These are phyloP conservation scores for Lepilemur septentrionalis DNA, from an alignment of 2,797 vertebrate genomes.

Conservation along the genomic window DNA sequence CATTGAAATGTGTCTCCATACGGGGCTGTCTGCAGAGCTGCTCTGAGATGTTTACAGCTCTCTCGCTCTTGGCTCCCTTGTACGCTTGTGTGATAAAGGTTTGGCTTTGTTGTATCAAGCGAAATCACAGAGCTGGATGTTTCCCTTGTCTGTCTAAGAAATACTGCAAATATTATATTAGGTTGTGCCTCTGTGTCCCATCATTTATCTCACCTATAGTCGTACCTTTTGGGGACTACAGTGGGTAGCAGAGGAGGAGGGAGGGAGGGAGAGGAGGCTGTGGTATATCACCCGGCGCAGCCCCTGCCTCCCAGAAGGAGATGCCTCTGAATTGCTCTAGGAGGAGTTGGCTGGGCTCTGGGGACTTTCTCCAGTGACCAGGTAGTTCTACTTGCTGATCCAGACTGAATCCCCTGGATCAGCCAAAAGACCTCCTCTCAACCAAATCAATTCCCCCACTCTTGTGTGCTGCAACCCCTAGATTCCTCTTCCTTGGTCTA, in stretches of 20 bases:
- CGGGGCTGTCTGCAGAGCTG: background rate
- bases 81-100: conserved; percentile 44
- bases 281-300: background rate
- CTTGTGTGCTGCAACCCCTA: background rate
- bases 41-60: conserved; percentile 42
- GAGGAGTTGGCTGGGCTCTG: background rate
- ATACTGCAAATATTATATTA: conserved; percentile 42
- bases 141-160: conserved; percentile 57
- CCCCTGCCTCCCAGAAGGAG: background rate
- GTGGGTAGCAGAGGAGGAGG: background rate
- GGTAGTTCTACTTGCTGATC: background rate
- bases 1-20: conserved; percentile 33
- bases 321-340: background rate
- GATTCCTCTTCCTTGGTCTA: background rate
- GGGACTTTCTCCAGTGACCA: background rate
- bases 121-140: conserved; percentile 47
- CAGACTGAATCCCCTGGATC: background rate
- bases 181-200: background rate
- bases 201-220: background rate
- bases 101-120: conserved; percentile 60
- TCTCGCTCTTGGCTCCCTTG: conserved; percentile 20
- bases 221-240: background rate
- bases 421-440: background rate
- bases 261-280: background rate
- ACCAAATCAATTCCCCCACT: background rate